phyloP scores from a whole-genome alignment of 2,888 invertebrate genomes.

The Dicyrtomina minuta region DNA sequence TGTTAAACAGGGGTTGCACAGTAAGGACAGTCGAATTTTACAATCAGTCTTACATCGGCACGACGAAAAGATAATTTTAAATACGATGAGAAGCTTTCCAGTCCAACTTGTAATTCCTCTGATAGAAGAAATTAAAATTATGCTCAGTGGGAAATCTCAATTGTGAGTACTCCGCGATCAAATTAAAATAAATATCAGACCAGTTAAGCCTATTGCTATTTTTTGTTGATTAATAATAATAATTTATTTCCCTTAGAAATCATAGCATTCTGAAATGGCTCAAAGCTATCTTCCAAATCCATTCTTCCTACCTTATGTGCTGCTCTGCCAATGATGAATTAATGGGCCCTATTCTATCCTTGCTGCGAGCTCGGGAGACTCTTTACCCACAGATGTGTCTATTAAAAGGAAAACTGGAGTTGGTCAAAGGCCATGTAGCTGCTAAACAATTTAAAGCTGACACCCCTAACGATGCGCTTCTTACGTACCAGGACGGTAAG shows the following conservation, averaged over 20 bases:
- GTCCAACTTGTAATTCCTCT: slow-evolving; percentile 72
- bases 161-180: slow-evolving; percentile 62
- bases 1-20: slow-evolving; percentile 74
- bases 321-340: slow-evolving; percentile 63
- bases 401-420: slow-evolving; percentile 65
- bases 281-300: slow-evolving; percentile 59
- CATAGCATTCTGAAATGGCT: slow-evolving; percentile 64
- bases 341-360: slow-evolving; percentile 62
- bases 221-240: no score
- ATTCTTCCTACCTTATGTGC: slow-evolving; percentile 61
- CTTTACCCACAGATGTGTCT: slow-evolving; percentile 62
- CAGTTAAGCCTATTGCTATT: not conserved
- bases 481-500: slow-evolving; percentile 62
- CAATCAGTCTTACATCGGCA: slow-evolving; percentile 69
- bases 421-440: slow-evolving; percentile 63
- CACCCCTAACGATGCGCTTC: slow-evolving; percentile 58
- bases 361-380: slow-evolving; percentile 62
- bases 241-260: slow-evolving; percentile 58
- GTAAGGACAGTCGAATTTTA: slow-evolving; percentile 74
- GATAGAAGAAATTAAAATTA: slow-evolving; percentile 69
- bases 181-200: slow-evolving; percentile 7
- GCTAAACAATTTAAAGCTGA: slow-evolving; percentile 58
- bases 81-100: slow-evolving; percentile 75
- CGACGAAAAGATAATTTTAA: slow-evolving; percentile 68
- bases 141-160: slow-evolving; percentile 69